phyloP scores from a whole-genome alignment of 1,140 invertebrate genomes.

The Drosophila subpulchrella region DNA sequence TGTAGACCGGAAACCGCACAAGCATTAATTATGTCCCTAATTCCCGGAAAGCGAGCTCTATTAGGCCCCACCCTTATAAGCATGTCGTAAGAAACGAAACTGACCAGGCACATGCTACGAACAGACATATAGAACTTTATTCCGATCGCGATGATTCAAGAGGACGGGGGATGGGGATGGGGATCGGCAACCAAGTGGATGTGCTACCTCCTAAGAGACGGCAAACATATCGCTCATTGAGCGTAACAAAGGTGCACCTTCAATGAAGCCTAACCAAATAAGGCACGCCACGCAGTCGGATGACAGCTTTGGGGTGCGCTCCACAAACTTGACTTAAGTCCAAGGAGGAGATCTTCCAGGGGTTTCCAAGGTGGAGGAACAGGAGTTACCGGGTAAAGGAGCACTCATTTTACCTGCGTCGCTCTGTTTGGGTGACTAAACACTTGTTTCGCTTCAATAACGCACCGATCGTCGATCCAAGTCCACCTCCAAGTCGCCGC shows the following conservation, averaged over 20 bases:
- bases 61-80: neutral
- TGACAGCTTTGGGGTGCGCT: slow-evolving; percentile 77
- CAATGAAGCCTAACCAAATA: slow-evolving; percentile 84
- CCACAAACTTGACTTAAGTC: slow-evolving; percentile 25
- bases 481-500: slow-evolving; percentile 52
- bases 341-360: slow-evolving; percentile 12
- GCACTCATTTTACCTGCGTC: slow-evolving; percentile 77
- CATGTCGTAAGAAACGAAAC: slow-evolving; percentile 4
- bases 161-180: neutral
- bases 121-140: slow-evolving; percentile 39
- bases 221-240: slow-evolving; percentile 75
- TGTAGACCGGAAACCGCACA: slow-evolving; percentile 47
- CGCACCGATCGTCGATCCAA: slow-evolving; percentile 64
- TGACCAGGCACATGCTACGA: slow-evolving; percentile 52
- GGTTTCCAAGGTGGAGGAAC: neutral
- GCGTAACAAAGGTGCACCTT: slow-evolving; percentile 84
- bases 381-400: slow-evolving; percentile 24
- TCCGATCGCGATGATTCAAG: slow-evolving; percentile 51
- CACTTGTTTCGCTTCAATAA: slow-evolving; percentile 85
- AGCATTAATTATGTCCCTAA: slow-evolving; percentile 65
- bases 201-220: slow-evolving; percentile 28
- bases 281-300: slow-evolving; percentile 61
- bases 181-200: slow-evolving; percentile 3
- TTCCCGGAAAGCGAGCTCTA: slow-evolving; percentile 57
- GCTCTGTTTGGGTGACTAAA: slow-evolving; percentile 83